Base-by-base conservation (phyloP, 2,113 vertebrate species). In the Ornithorhynchus anatinus region DNA sequence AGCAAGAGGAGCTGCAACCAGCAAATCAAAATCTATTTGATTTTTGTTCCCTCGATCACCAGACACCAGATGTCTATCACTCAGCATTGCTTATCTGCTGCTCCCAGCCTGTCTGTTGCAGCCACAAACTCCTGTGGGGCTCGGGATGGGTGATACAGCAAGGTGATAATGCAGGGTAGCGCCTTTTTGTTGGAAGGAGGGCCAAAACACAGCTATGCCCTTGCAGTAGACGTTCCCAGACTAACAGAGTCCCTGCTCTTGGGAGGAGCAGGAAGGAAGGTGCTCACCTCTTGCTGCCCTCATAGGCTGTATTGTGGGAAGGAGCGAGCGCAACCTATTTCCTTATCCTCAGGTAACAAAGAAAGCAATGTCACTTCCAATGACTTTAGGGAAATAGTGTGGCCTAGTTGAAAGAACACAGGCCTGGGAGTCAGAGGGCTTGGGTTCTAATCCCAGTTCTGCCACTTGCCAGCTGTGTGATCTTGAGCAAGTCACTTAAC, bases 1-100 rank as follows among this genome's bases (percentile, higher is more conserved):
- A 85, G 79, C 61, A 79, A 59, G 60, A 86, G 86, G 85, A 84
- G 63, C 77, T 51, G 75, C 73, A 86, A 77, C 82, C 73, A 80
- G 59, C 60, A 73, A 85, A 84, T 83, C 81, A 86, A 86, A 86
- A 88, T 86, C 84, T 88, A 37, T 90, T 87, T 88, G 82, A 81
- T 87, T 86, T 87, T 83, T 81, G 79, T 79, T 72, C 77, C 71
- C 86, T 80, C 83, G 89, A 84, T 89, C 83, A 82, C 77, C 0
- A 45, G 84, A 81, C 77, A 75, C 79, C 82, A 76, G 86, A 90
- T 90, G 44, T 40, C 60, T 88, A 90, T 89, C 89, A 48, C 71
- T 71, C 13, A 1, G 70, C 86, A 75, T 12, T 68, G 86, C 89
- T 90, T 90, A 90, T 89, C 87, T 63, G 73, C 81, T 81, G 69